phyloP scores from a whole-genome alignment of 2,797 vertebrate species.

The Sebastes steindachneri region DNA sequence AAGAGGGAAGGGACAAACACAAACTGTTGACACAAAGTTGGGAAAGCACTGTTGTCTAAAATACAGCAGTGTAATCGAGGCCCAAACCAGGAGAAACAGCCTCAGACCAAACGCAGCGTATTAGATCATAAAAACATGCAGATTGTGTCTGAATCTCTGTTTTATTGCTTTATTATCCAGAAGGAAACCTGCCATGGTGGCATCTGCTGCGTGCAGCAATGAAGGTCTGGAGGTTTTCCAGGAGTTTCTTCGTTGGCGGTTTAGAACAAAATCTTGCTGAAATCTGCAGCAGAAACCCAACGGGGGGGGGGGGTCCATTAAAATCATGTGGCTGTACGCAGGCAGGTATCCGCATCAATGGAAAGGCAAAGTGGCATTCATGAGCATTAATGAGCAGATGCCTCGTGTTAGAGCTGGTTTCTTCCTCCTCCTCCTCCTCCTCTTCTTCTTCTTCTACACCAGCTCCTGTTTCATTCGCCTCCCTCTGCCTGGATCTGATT shows the following conservation, averaged over 20 bases:
- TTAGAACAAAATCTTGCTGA: neutral
- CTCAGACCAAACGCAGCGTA: neutral
- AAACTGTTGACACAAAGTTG: neutral
- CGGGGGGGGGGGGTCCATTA: neutral
- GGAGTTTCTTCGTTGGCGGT: constrained; percentile 9
- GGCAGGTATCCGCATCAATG: constrained; percentile 36
- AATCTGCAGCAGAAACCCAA: neutral
- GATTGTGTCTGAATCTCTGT: neutral
- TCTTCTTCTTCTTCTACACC: neutral
- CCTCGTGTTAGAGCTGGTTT: constrained; percentile 8
- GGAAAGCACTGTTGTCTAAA: neutral
- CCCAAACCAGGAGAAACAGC: neutral
- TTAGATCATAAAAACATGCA: neutral
- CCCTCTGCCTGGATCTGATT: constrained; percentile 70
- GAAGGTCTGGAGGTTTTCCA: constrained; percentile 25
- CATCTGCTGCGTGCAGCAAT: neutral
- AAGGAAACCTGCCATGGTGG: constrained; percentile 8
- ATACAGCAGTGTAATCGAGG: fast-evolving
- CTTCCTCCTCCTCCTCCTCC: neutral
- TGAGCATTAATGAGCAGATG: constrained; percentile 59
- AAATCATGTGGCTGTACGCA: constrained; percentile 4
- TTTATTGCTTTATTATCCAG: constrained; percentile 19
- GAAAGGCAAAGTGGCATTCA: constrained; percentile 43
- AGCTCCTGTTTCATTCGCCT: constrained; percentile 48
- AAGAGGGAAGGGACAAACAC: neutral